phyloP scores from a whole-genome alignment of 1,140 invertebrate genomes.

The Ips nitidus region DNA sequence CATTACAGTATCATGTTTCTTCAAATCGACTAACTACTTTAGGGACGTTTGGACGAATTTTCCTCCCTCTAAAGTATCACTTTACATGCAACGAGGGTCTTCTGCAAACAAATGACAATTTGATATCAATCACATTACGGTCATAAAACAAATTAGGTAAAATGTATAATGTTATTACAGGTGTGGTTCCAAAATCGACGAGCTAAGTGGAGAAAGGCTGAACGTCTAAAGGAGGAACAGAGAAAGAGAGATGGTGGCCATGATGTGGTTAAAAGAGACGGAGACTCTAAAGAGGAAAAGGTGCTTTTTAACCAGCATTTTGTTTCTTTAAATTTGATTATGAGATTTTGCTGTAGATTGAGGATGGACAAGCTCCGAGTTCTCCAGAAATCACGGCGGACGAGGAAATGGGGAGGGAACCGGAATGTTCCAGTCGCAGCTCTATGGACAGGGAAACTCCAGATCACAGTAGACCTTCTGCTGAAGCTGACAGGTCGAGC shows the following conservation, averaged over 20 bases:
- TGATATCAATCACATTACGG: not conserved
- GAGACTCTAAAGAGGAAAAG: constrained; percentile 55
- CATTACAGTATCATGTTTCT: constrained; percentile 35
- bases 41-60: constrained; percentile 6
- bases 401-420: constrained; percentile 40
- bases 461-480: constrained; percentile 38
- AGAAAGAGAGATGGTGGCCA: constrained; percentile 72
- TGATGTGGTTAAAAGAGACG: constrained; percentile 59
- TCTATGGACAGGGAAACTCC: constrained; percentile 45
- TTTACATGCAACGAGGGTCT: constrained; percentile 16
- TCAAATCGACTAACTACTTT: constrained; percentile 14
- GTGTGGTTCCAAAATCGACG: constrained; percentile 95
- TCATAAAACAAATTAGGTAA: not conserved
- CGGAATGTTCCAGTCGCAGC: constrained; percentile 47
- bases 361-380: constrained; percentile 40
- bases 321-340: not conserved
- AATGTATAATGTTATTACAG: constrained; percentile 55
- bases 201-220: constrained; percentile 92
- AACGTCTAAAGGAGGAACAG: constrained; percentile 87
- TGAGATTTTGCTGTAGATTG: constrained; percentile 25
- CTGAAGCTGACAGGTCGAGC: constrained; percentile 43
- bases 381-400: constrained; percentile 44
- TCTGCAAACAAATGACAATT: not conserved
- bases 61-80: not conserved
- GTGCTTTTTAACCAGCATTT: constrained; percentile 36